Conservation (phyloP, 1,140 invertebrate species). For the Drosophila simulans region DNA sequence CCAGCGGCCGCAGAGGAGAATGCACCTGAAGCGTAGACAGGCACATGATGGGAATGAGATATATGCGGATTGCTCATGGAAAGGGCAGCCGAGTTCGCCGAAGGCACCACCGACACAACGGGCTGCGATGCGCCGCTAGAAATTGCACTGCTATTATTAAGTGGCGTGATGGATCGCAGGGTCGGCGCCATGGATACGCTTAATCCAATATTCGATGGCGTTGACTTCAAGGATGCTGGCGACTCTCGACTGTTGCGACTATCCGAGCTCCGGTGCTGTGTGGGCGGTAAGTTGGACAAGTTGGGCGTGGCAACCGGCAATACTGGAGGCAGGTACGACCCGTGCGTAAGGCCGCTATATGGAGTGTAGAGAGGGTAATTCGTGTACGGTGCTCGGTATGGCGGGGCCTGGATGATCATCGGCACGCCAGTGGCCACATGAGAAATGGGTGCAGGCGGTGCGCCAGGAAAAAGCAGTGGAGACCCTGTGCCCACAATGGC, state of each 20-base stretch:
- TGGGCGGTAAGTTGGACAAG: constrained; percentile 87
- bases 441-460: constrained; percentile 57
- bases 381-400: constrained; percentile 88
- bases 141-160: constrained; percentile 47
- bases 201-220: constrained; percentile 69
- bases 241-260: constrained; percentile 86
- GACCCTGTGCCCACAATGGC: constrained; percentile 44
- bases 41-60: constrained; percentile 53
- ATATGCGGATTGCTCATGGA: constrained; percentile 36
- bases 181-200: constrained; percentile 24
- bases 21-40: constrained; percentile 29
- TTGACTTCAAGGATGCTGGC: constrained; percentile 84
- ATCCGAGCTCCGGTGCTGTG: constrained; percentile 86
- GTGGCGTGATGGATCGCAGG: constrained; percentile 67
- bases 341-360: constrained; percentile 89
- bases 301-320: constrained; percentile 86
- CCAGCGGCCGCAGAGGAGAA: constrained; percentile 33
- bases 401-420: constrained; percentile 87
- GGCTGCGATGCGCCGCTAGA: constrained; percentile 31
- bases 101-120: constrained; percentile 21
- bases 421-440: constrained; percentile 85
- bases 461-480: constrained; percentile 61
- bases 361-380: constrained; percentile 89
- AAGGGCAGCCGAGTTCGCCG: constrained; percentile 29
- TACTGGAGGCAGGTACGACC: constrained; percentile 87